These are phyloP conservation scores for Cyclopterus lumpus DNA, from an alignment of 2,797 vertebrate species.

Conservation along the genomic window DNA sequence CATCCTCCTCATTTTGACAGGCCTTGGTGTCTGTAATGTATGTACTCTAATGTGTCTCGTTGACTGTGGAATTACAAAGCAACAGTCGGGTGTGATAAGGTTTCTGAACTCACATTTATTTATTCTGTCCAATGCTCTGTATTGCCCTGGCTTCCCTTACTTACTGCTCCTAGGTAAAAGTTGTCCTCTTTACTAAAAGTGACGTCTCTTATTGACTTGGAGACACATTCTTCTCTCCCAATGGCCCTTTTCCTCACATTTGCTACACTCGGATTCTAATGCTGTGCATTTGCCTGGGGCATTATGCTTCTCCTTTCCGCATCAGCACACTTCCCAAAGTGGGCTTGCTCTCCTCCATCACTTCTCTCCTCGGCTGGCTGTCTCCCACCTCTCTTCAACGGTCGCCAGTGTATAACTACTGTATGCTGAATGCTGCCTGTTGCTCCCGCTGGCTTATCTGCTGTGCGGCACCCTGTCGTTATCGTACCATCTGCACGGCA, in stretches of 20 bases:
- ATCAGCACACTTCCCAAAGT: neutral
- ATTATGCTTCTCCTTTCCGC: neutral
- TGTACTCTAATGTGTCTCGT: neutral
- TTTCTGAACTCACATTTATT: neutral
- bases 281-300: neutral
- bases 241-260: neutral
- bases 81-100: neutral
- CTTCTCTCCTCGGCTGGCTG: neutral
- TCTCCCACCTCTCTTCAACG: neutral
- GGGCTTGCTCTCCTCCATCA: neutral
- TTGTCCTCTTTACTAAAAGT: neutral
- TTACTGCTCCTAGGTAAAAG: neutral
- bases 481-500: neutral
- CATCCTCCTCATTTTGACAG: neutral
- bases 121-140: neutral
- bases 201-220: neutral
- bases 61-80: neutral
- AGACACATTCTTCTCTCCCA: conserved; percentile 6
- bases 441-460: neutral
- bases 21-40: neutral
- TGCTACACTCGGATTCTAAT: neutral
- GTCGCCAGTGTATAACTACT: neutral
- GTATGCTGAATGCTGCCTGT: neutral
- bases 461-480: neutral
- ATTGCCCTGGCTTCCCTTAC: neutral